Percentiles rank a stretch among this genome's conserved stretches.
These are phyloP conservation scores for Mormoops blainvillei DNA, from an alignment of 2,113 vertebrate species.

Conservation along the genomic window DNA sequence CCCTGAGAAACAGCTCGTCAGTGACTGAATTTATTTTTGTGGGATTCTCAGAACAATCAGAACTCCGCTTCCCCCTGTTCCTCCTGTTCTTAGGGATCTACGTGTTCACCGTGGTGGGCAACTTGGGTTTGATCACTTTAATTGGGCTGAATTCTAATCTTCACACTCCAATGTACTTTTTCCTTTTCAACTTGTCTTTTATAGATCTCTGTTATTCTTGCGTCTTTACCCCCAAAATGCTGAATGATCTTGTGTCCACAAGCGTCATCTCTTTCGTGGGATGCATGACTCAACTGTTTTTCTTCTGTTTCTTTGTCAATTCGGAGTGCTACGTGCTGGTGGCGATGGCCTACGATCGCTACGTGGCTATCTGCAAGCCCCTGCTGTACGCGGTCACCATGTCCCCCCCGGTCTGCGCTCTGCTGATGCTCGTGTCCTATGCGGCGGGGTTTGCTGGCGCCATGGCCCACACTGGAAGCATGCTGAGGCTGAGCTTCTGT, in stretches of 20 bases:
- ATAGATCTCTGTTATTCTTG: slow-evolving; percentile 56
- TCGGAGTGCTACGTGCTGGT: slow-evolving; percentile 55
- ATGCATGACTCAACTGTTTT: slow-evolving; percentile 50
- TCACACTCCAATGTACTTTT: slow-evolving; percentile 58
- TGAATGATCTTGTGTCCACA: slow-evolving; percentile 17
- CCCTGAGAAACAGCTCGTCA: slow-evolving; percentile 22
- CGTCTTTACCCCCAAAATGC: slow-evolving; percentile 57
- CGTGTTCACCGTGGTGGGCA: slow-evolving; percentile 50
- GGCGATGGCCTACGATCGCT: slow-evolving; percentile 32
- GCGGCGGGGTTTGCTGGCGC: slow-evolving; percentile 31
- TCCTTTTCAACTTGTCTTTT: slow-evolving; percentile 59
- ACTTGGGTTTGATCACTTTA: slow-evolving; percentile 43
- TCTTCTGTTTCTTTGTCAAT: slow-evolving; percentile 63
- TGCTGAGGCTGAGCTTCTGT: slow-evolving; percentile 47
- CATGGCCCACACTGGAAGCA: slow-evolving; percentile 30
- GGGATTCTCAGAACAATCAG: slow-evolving; percentile 7
- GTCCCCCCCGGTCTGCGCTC: not conserved
- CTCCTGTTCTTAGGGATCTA: slow-evolving; percentile 41
- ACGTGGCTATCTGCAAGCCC: slow-evolving; percentile 45
- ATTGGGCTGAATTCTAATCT: slow-evolving; percentile 40
- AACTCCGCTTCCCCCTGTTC: not conserved
- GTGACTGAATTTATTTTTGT: slow-evolving; percentile 42
- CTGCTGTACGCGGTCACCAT: slow-evolving; percentile 33
- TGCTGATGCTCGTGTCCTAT: slow-evolving; percentile 15
- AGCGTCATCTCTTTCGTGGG: slow-evolving; percentile 47